These are phyloP conservation scores for Epinotia demarniana DNA, from an alignment of 2,888 invertebrate species.

Conservation along the genomic window DNA sequence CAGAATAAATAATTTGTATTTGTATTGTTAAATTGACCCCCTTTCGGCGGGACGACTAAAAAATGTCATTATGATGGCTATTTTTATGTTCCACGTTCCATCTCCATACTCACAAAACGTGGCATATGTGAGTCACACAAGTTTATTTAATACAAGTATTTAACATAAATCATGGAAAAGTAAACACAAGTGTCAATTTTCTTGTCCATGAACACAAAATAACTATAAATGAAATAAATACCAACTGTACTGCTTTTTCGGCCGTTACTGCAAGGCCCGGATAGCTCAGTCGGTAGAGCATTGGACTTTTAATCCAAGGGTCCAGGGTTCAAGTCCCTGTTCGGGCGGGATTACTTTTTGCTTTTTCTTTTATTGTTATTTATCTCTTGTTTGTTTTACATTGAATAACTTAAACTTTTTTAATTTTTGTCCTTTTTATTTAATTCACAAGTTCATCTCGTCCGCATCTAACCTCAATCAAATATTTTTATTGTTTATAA, in stretches of 20 bases:
- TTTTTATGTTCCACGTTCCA: neutral
- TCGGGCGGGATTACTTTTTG: conserved; percentile 77
- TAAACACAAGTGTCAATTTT: conserved; percentile 24
- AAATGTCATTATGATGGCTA: neutral
- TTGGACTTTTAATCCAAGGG: conserved; percentile 92
- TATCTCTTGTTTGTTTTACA: neutral
- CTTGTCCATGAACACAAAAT: neutral
- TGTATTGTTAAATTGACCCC: too few relatives aligned
- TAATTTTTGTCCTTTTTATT: too few relatives aligned
- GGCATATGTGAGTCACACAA: conserved; percentile 3
- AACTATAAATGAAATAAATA: neutral
- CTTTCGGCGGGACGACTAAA: too few relatives aligned
- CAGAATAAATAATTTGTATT: too few relatives aligned
- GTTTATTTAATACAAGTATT: conserved; percentile 7
- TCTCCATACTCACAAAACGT: neutral
- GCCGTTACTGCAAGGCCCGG: conserved; percentile 75
- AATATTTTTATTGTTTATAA: too few relatives aligned
- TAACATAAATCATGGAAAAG: conserved; percentile 1
- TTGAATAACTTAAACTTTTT: too few relatives aligned
- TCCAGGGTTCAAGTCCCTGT: conserved; percentile 92
- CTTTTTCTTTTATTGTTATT: conserved; percentile 7
- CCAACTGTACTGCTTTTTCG: conserved; percentile 26
- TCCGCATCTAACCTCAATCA: too few relatives aligned
- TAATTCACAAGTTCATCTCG: too few relatives aligned
- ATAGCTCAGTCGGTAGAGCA: conserved; percentile 91